Conservation (phyloP, 2,888 invertebrate genomes). For the Griposia aprilina region DNA sequence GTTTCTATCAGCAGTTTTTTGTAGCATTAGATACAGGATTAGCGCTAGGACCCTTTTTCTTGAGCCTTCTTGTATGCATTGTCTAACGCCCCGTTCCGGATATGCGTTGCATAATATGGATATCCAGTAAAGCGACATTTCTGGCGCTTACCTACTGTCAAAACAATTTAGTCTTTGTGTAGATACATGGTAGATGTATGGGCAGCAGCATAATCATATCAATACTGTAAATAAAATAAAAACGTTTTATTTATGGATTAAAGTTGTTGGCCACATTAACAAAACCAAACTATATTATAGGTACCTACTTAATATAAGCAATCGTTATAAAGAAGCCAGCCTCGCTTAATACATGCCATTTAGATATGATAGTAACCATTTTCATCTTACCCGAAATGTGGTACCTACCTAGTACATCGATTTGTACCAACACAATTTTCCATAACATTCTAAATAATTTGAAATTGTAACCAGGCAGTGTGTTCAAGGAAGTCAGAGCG, state of each 20-base stretch:
- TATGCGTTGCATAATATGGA: conserved; percentile 6
- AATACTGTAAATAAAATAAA: conserved; percentile 41
- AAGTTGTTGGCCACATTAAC: background rate
- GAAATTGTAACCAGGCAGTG: background rate
- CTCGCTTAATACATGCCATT: conserved; percentile 8
- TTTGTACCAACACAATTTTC: conserved; percentile 4
- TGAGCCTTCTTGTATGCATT: conserved; percentile 37
- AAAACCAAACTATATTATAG: background rate
- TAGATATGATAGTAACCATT: background rate
- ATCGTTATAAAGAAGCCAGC: conserved; percentile 47
- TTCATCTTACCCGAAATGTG: conserved; percentile 48
- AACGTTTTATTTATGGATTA: background rate
- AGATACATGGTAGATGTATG: conserved; percentile 22
- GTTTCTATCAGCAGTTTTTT: conserved; percentile 15
- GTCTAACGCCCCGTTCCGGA: conserved; percentile 22
- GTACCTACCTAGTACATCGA: background rate
- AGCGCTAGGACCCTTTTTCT: conserved; percentile 36
- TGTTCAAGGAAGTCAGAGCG: background rate
- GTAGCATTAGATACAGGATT: conserved; percentile 19
- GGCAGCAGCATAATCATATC: conserved; percentile 19
- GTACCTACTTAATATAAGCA: conserved; percentile 29
- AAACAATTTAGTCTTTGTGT: background rate
- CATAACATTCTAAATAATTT: background rate
- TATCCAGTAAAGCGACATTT: conserved; percentile 26
- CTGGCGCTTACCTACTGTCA: conserved; percentile 18